Base-by-base conservation (phyloP, 2,888 invertebrate species). In the Protula sp. region DNA sequence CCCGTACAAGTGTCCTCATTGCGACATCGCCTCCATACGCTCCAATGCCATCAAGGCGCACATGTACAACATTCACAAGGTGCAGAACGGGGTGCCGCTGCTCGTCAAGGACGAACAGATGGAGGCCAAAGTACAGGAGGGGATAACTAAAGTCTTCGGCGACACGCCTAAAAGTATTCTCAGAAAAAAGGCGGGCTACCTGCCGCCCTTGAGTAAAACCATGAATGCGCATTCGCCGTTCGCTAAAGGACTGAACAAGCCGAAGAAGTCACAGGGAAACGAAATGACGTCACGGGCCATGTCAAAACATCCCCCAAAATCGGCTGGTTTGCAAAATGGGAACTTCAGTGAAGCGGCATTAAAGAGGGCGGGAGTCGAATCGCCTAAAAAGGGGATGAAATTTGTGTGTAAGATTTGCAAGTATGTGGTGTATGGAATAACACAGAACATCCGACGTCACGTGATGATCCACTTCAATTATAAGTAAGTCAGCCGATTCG, bases 1-100 rank as follows among this genome's bases (percentile, higher is more conserved):
- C 14, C 65, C 65, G 26, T 65, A 60, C 59, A 29, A 30, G 24
- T 65, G 65, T 27, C 60, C 63, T 3, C 58, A 60, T 48, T 65
- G 65, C 45, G 45, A 57, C 2, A 29, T 30, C 2, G 30, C 24
- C 3, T 27, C 53, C 9, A 29, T 53, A 19, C 28, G 30, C 29
- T 29, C 28, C 53, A 29, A 53, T 30, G 22, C 53, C 29, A 29
- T 53, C 53, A 53, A 53, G 53, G 24, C 27, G 29, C 53, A 53
- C 53, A 27, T 53, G 29, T 24, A 24, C 14, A 24, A 29, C 28
- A 29, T 29, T 30, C 53, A 53, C 53, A 26, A 22, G 24, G 50
- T 26, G 1, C 27, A 28, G 1, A 14, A 9, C 9, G 50, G 26
- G 50, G 27, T 27, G 50, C 28, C 27, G 26, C 27, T 28, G 50